Evolutionary conservation across 2,888 invertebrate genomes (phyloP).

Genomic region (Matsumyia berberina): DNA sequence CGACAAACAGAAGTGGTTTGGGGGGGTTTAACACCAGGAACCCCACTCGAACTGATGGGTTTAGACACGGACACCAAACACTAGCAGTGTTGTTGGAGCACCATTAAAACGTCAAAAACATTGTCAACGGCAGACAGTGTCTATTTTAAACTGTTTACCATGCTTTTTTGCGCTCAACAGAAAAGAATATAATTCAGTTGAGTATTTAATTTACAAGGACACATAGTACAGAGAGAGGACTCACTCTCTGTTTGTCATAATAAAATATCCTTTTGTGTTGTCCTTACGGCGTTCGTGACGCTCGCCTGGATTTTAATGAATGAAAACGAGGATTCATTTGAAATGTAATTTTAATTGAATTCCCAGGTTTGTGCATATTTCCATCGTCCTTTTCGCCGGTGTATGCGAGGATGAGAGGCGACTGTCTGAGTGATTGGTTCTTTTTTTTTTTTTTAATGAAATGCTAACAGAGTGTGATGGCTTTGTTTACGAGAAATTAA

Average conservation of each 20-base stretch:
- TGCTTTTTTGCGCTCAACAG: not conserved
- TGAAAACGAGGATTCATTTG: conserved; percentile 10
- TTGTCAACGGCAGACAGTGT: not conserved
- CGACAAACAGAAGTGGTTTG: not conserved
- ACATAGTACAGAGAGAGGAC: not conserved
- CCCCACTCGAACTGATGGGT: not conserved
- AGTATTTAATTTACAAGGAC: conserved; percentile 8
- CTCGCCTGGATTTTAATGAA: not conserved
- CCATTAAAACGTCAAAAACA: conserved; percentile 25
- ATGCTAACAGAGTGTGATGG: conserved; percentile 7
- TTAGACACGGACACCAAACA: not conserved
- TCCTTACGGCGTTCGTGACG: no score
- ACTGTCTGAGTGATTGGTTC: conserved; percentile 31
- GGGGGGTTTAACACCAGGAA: not conserved
- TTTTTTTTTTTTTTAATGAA: not conserved
- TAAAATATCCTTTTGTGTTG: conserved; percentile 3
- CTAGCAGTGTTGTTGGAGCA: not conserved
- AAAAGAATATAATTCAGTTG: not conserved
- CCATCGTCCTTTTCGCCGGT: not conserved
- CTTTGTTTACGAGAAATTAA: conserved; percentile 25
- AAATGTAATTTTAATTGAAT: conserved; percentile 46
- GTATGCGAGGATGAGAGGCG: not conserved
- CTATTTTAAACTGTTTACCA: conserved; percentile 20
- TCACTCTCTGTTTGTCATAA: not conserved
- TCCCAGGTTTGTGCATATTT: conserved; percentile 12